phyloP scores from a whole-genome alignment of 2,797 vertebrate genomes.

The Heteromormyrus szaboi region DNA sequence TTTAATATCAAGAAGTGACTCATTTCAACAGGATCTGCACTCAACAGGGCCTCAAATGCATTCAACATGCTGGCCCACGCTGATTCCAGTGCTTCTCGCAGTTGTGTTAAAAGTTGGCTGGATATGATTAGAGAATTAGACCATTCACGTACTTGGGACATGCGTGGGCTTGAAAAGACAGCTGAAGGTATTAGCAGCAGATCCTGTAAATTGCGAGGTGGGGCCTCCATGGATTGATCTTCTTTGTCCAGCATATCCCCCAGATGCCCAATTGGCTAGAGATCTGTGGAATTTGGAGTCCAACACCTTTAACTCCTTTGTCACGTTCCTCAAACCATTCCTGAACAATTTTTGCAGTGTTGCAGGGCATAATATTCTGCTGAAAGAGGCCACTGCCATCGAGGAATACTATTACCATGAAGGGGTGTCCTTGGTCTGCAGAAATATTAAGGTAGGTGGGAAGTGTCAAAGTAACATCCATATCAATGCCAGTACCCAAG shows the following conservation, averaged over 20 bases:
- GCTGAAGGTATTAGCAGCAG: not conserved
- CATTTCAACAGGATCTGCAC: not conserved
- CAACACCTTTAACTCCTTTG: not conserved
- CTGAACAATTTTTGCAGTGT: not conserved
- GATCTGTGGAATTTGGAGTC: not conserved
- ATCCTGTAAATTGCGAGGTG: not conserved
- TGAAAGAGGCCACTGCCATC: not conserved
- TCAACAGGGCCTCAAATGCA: not conserved
- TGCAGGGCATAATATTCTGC: not conserved
- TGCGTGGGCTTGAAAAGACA: not conserved
- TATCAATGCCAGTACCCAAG: not conserved
- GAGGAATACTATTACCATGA: not conserved
- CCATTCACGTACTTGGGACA: not conserved
- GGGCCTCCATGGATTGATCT: not conserved
- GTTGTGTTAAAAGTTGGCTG: not conserved
- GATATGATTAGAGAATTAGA: not conserved
- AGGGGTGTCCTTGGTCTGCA: not conserved
- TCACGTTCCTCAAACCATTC: not conserved
- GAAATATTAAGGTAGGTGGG: not conserved
- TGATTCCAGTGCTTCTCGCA: not conserved
- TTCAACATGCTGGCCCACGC: not conserved
- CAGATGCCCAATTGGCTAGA: not conserved
- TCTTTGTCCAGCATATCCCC: not conserved
- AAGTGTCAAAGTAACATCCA: not conserved
- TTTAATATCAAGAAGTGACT: not conserved